Conservation (phyloP, 2,797 vertebrate species). For the Epinephelus awoara region DNA sequence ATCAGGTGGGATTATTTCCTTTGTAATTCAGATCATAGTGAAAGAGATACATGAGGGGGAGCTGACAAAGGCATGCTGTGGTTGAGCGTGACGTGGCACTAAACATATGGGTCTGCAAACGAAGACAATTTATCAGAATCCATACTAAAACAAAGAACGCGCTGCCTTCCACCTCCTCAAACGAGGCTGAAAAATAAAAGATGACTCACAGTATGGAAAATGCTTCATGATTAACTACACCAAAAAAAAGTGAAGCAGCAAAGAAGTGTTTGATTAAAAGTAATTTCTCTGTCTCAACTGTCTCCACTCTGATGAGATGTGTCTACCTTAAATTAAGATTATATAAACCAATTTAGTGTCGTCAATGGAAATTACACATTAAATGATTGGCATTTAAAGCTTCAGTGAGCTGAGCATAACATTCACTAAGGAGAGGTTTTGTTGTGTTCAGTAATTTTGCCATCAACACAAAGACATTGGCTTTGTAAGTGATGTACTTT, state of each 20-base stretch:
- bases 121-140: conserved; percentile 13
- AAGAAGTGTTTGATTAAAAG: conserved; percentile 15
- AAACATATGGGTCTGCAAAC: conserved; percentile 18
- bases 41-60: neutral
- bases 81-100: neutral
- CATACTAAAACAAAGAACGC: neutral
- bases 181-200: neutral
- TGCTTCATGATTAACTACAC: neutral
- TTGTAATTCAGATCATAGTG: conserved; percentile 2
- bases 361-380: neutral
- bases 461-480: conserved; percentile 1
- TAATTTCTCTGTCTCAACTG: neutral
- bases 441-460: neutral
- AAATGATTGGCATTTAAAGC: neutral
- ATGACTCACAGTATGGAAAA: neutral
- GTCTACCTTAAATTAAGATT: neutral
- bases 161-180: neutral
- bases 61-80: neutral
- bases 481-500: neutral
- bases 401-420: neutral
- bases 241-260: neutral
- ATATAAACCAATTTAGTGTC: neutral
- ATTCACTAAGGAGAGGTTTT: neutral
- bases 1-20: conserved; percentile 14
- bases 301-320: neutral